These are phyloP conservation scores for Trissolcus basalis DNA, from an alignment of 1,140 invertebrate species.

Conservation along the genomic window DNA sequence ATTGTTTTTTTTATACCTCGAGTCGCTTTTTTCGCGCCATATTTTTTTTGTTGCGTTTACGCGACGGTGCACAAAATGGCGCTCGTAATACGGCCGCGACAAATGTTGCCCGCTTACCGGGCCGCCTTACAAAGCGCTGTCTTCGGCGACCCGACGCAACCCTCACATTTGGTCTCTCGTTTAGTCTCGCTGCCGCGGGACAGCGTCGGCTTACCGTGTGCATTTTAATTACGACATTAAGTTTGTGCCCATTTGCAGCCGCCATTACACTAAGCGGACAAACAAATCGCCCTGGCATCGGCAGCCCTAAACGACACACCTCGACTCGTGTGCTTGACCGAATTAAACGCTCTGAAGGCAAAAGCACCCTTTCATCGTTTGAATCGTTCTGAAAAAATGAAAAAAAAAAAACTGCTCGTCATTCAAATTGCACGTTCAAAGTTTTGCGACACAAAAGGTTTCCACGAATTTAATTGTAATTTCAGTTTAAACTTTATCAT, in stretches of 20 bases:
- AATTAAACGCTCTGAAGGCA: no score
- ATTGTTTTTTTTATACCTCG: neutral
- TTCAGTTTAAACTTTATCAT: no score
- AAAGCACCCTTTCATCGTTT: neutral
- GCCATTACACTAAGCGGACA: slow-evolving; percentile 51
- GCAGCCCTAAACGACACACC: slow-evolving; percentile 14
- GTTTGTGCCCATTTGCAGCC: slow-evolving; percentile 48
- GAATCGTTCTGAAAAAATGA: slow-evolving; percentile 1
- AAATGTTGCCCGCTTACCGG: slow-evolving; percentile 35
- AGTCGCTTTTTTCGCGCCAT: slow-evolving; percentile 6
- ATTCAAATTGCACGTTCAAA: no score
- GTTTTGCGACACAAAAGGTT: no score
- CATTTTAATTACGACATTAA: slow-evolving; percentile 72
- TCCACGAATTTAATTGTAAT: no score
- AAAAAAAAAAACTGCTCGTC: no score
- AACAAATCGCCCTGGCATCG: slow-evolving; percentile 42
- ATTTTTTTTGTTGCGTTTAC: slow-evolving; percentile 9
- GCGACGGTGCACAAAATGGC: slow-evolving; percentile 19
- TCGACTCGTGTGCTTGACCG: neutral
- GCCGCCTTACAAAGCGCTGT: slow-evolving; percentile 33
- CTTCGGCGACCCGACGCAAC: slow-evolving; percentile 18
- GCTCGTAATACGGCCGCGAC: slow-evolving; percentile 25
- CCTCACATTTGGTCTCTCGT: slow-evolving; percentile 49
- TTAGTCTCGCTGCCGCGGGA: slow-evolving; percentile 60
- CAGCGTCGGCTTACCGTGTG: slow-evolving; percentile 65